Evolutionary conservation across 1,140 invertebrate genomes (phyloP).

Genomic region (Lamellibrachia luymesi): DNA sequence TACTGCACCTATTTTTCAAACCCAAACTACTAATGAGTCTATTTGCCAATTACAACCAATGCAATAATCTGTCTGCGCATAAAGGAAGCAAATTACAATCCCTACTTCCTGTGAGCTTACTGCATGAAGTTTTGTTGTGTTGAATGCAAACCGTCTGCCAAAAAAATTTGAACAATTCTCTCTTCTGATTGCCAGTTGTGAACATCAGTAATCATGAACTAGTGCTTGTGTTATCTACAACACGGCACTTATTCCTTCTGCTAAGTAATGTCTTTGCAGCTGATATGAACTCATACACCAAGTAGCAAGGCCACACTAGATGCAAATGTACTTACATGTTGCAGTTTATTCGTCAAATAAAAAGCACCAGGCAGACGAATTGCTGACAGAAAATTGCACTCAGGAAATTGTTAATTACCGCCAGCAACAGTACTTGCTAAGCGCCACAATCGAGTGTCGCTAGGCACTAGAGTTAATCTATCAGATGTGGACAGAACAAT

Average conservation of each 20-base stretch:
- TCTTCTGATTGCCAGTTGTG: neutral
- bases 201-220: neutral
- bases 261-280: neutral
- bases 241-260: neutral
- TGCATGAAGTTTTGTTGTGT: neutral
- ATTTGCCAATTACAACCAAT: neutral
- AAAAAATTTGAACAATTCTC: neutral
- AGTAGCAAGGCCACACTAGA: neutral
- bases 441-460: neutral
- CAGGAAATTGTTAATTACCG: neutral
- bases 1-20: neutral
- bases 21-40: neutral
- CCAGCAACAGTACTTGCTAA: neutral
- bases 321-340: neutral
- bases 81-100: neutral
- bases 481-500: neutral
- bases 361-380: neutral
- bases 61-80: neutral
- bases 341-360: neutral
- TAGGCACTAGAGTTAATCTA: neutral
- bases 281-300: neutral
- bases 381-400: neutral
- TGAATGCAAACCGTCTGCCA: neutral
- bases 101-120: neutral
- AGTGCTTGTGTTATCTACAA: neutral